These are phyloP conservation scores for Colossoma macropomum DNA, from an alignment of 2,113 vertebrate genomes.

Conservation along the genomic window DNA sequence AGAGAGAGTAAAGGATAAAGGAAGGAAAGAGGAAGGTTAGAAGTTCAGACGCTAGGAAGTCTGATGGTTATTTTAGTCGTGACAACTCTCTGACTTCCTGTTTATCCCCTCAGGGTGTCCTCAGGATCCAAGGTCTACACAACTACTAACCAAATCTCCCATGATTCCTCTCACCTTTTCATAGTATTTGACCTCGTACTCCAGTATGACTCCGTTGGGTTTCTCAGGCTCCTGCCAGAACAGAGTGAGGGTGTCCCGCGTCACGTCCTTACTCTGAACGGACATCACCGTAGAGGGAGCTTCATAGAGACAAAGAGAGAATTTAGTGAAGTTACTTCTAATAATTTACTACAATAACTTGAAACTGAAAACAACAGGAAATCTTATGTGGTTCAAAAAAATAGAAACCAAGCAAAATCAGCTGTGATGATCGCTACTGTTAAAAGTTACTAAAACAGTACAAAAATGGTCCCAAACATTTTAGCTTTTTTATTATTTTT, in stretches of 20 bases:
- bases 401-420: too few relatives aligned
- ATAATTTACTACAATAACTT: not conserved
- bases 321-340: not conserved
- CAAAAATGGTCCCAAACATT: too few relatives aligned
- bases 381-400: too few relatives aligned
- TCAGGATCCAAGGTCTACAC: not conserved
- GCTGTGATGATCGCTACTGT: too few relatives aligned
- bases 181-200: constrained; percentile 98
- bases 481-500: too few relatives aligned
- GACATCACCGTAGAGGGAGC: constrained; percentile 92
- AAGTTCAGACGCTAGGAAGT: constrained; percentile 2
- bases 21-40: constrained; percentile 23
- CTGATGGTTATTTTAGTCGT: constrained; percentile 19
- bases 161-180: constrained; percentile 86
- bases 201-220: constrained; percentile 95
- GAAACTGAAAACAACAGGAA: too few relatives aligned
- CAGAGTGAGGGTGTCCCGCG: constrained; percentile 92
- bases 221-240: constrained; percentile 94
- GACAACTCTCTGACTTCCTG: constrained; percentile 31
- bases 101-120: not conserved
- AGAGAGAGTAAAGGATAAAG: not conserved
- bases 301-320: constrained; percentile 58
- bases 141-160: constrained; percentile 32
- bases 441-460: too few relatives aligned
- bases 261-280: constrained; percentile 95